These are phyloP conservation scores for Mormyrops attenuatus DNA, from an alignment of 2,797 vertebrate genomes.

Conservation along the genomic window DNA sequence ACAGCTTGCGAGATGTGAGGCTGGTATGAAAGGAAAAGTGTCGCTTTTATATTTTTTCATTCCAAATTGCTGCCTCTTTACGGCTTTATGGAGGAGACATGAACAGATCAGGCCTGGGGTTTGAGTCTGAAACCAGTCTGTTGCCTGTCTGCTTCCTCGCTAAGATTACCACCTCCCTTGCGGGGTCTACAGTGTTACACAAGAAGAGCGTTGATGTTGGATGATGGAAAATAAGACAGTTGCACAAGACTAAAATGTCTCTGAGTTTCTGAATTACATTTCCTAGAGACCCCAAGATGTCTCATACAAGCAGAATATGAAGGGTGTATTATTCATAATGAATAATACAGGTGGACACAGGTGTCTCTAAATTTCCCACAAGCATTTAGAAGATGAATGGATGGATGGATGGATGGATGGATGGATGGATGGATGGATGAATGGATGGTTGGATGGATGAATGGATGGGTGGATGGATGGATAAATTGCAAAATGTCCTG, in stretches of 20 bases:
- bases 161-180: not conserved
- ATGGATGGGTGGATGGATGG: not conserved
- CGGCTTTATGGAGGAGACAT: not conserved
- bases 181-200: not conserved
- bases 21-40: not conserved
- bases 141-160: not conserved
- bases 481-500: not conserved
- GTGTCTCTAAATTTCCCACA: not conserved
- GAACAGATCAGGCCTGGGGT: not conserved
- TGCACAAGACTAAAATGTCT: not conserved
- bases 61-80: constrained; percentile 10
- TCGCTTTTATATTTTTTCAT: not conserved
- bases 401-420: not conserved
- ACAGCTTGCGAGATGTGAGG: too few species aligned
- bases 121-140: not conserved
- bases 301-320: not conserved
- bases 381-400: not conserved
- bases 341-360: not conserved
- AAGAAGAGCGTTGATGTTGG: not conserved
- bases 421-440: not conserved
- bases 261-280: not conserved
- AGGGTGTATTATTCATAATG: not conserved
- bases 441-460: not conserved
- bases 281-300: not conserved
- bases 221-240: not conserved